Evolutionary conservation across 2,888 invertebrate species (phyloP).

Genomic region (Chymomyza caudatula): DNA sequence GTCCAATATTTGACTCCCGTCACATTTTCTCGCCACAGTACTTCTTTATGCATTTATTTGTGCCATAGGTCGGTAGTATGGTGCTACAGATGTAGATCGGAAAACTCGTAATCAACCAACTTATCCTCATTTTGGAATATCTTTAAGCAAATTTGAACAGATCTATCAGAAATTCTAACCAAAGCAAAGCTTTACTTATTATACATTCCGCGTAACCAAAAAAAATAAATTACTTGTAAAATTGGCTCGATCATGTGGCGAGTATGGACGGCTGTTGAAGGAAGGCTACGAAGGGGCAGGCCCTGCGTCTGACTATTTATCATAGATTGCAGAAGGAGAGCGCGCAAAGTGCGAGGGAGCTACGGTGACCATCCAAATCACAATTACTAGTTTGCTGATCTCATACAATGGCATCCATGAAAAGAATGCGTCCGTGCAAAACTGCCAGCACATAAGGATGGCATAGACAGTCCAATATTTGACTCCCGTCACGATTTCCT

Average conservation of each 20-base stretch:
- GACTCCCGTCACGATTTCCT: slow-evolving; percentile 39
- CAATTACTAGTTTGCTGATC: slow-evolving; percentile 42
- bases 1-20: slow-evolving; percentile 59
- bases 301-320: no score
- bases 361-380: slow-evolving; percentile 41
- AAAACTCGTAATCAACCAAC: slow-evolving; percentile 37
- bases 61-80: slow-evolving; percentile 45
- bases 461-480: slow-evolving; percentile 82
- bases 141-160: no score
- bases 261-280: no score
- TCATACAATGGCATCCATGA: slow-evolving; percentile 92
- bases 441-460: slow-evolving; percentile 94
- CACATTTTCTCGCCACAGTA: slow-evolving; percentile 2
- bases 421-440: slow-evolving; percentile 94
- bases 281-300: no score
- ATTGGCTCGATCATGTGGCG: no score
- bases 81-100: slow-evolving; percentile 45
- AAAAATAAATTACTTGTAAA: no score
- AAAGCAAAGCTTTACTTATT: no score
- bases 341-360: no score
- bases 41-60: slow-evolving; percentile 31
- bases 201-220: no score
- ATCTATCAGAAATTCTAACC: no score
- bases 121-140: no score
- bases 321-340: no score